Base-by-base conservation (phyloP, 1,140 invertebrate genomes). In the Scaptomyza hsui region DNA sequence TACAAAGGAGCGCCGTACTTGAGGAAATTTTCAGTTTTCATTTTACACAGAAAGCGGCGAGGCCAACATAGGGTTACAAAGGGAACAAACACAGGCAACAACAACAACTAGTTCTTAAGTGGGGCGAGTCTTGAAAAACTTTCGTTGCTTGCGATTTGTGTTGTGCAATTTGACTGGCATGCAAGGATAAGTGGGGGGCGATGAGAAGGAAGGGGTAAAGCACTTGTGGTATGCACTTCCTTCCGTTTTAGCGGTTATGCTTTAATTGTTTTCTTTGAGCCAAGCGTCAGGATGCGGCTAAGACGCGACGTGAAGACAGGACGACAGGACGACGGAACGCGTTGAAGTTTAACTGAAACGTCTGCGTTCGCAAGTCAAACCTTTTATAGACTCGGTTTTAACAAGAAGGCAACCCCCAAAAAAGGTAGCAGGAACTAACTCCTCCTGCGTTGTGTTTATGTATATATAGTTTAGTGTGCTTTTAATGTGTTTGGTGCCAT, bases 401-500 rank as follows among this genome's bases (percentile, higher is more conserved):
- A 4, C 44, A 52, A 61, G 41, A 41, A 41, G 18, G 13, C 61
- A 72, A 65, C 51, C 24, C 47, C 18, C n/a, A n/a, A 10, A 37
- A 37, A 6, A 35, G 32, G 32, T n/a, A n/a, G 10, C 32, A 37
- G 12, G 4, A n/a, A 37, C 12, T n/a, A n/a, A 37, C 12, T n/a
- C n/a, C n/a, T n/a, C 32, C 32, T n/a, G 9, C 26, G 29, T 6
- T 35, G 9, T 41, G 44, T 47, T 37, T 47, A 65, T 19, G 59
- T 62, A 35, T 78, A 79, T 57, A 48, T 77, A 80, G 82, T 88
- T 86, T 82, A 82, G 63, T 89, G 65, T 60, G 75, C 64, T 74
- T 78, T 69, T 90, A 90, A 90, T 90, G 89, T 81, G 65, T 90
- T 90, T 69, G 80, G 89, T 90, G 77, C 89, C 89, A 90, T 78